Percentiles rank a stretch among this genome's conserved stretches.
These are phyloP conservation scores for Passerculus sandwichensis DNA, from an alignment of 2,797 vertebrate genomes.

Conservation along the genomic window DNA sequence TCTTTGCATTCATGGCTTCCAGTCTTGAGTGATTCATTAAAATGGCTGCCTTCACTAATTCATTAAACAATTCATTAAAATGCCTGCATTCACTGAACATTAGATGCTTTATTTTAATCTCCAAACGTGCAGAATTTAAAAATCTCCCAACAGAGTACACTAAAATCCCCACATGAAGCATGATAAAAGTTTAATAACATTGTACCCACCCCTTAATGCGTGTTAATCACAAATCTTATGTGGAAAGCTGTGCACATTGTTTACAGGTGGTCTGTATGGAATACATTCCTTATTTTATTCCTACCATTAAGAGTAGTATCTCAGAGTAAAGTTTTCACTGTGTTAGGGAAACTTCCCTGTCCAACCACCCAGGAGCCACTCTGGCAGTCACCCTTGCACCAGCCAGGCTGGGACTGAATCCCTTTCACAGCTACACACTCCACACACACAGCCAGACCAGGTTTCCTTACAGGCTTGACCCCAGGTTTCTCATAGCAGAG, in stretches of 20 bases:
- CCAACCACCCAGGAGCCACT: neutral
- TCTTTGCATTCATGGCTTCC: neutral
- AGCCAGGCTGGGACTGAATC: neutral
- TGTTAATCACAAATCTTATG: neutral
- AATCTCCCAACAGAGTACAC: neutral
- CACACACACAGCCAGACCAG: neutral
- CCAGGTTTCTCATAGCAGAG: neutral
- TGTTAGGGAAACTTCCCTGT: neutral
- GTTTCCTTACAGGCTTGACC: neutral
- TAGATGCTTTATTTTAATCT: slow-evolving; percentile 27
- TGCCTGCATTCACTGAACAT: neutral
- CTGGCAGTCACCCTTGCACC: neutral
- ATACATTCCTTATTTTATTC: neutral
- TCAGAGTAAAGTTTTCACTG: neutral
- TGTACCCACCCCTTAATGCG: neutral
- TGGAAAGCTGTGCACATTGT: neutral
- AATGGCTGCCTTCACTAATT: slow-evolving; percentile 8
- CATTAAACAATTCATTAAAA: slow-evolving; percentile 39
- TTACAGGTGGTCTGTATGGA: neutral
- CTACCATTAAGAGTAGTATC: neutral
- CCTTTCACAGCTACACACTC: neutral
- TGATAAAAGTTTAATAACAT: neutral
- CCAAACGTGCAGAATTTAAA: neutral
- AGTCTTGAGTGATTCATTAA: slow-evolving; percentile 25
- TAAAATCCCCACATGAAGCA: neutral